Conservation (phyloP, 2,888 invertebrate species). For the Abrostola tripartita region DNA sequence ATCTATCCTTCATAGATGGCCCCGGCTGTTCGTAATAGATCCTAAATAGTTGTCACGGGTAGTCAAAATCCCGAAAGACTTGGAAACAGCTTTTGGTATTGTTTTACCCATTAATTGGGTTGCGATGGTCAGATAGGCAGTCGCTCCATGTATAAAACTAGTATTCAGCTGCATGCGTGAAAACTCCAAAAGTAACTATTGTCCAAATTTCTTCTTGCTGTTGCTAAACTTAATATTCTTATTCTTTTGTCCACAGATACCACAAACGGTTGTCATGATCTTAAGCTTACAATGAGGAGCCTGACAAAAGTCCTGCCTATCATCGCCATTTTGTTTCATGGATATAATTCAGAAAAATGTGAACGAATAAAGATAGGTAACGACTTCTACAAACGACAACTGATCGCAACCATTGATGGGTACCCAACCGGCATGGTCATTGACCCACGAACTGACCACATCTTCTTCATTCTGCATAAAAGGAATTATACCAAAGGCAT, state of each 20-base stretch:
- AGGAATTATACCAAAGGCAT: slow-evolving; percentile 83
- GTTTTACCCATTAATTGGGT: no score
- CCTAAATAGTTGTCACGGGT: no score
- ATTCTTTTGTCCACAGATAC: slow-evolving; percentile 38
- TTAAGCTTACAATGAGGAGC: slow-evolving; percentile 58
- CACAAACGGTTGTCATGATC: slow-evolving; percentile 65
- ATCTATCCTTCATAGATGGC: no score
- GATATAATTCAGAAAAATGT: slow-evolving; percentile 70
- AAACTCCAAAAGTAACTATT: neutral
- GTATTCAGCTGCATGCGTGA: neutral
- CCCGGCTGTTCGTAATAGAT: no score
- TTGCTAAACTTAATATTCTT: neutral
- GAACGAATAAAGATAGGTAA: slow-evolving; percentile 79
- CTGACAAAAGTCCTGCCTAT: slow-evolving; percentile 51
- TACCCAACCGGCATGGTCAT: slow-evolving; percentile 79
- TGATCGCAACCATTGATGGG: slow-evolving; percentile 81
- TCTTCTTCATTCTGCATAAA: slow-evolving; percentile 82
- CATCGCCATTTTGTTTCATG: slow-evolving; percentile 50
- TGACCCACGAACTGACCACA: slow-evolving; percentile 78
- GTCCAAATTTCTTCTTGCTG: neutral
- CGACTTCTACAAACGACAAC: slow-evolving; percentile 78
- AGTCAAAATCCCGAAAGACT: no score
- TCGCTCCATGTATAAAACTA: no score
- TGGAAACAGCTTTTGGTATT: no score
- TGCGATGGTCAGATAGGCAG: no score